Evolutionary conservation across 2,888 invertebrate genomes (phyloP).

Genomic region (Elgonia sp.): DNA sequence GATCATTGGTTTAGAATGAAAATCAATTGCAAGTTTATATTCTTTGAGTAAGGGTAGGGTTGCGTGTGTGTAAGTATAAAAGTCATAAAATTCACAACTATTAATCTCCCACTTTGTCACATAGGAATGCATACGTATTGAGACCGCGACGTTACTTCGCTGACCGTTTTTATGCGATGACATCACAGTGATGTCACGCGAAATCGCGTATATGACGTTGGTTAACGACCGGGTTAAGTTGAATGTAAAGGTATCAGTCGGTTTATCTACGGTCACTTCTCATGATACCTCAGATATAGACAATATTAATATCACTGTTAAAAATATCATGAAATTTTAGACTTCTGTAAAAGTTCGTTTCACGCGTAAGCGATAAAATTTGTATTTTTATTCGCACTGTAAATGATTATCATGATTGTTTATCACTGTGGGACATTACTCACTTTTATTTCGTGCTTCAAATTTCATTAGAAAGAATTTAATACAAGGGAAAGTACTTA

Average conservation of each 20-base stretch:
- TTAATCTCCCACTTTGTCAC: conserved; percentile 36
- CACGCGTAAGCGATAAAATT: no score
- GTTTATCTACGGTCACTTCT: conserved; percentile 39
- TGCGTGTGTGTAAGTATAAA: background rate
- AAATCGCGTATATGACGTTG: conserved; percentile 56
- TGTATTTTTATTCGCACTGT: no score
- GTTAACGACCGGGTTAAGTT: conserved; percentile 63
- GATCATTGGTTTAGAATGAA: no score
- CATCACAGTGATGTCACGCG: conserved; percentile 71
- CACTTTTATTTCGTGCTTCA: no score
- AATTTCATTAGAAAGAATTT: no score
- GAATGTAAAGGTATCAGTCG: conserved; percentile 36
- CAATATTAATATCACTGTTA: conserved; percentile 11
- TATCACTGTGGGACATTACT: no score
- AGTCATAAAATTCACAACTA: conserved; percentile 6
- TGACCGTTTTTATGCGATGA: conserved; percentile 64
- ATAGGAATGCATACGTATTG: conserved; percentile 33
- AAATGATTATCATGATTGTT: no score
- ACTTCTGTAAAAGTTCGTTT: background rate
- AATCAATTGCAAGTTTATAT: no score
- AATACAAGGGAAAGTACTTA: no score
- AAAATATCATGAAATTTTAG: background rate
- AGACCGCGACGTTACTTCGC: conserved; percentile 43
- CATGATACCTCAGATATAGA: background rate
- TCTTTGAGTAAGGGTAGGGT: no score